phyloP scores from a whole-genome alignment of 2,888 invertebrate genomes.

The Mamestra brassicae region DNA sequence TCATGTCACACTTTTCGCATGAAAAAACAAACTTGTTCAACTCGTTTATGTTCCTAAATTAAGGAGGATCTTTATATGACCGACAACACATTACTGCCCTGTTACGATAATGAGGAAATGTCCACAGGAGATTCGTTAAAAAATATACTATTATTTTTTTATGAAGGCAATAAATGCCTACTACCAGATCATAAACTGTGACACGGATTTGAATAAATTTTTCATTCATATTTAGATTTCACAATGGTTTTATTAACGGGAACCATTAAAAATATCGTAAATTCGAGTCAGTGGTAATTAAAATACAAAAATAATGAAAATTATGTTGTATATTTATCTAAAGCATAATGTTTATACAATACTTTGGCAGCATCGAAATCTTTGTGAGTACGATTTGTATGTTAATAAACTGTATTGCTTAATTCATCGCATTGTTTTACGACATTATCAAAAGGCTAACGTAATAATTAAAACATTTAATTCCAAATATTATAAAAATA shows the following conservation, averaged over 20 bases:
- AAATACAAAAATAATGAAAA: slow-evolving; percentile 44
- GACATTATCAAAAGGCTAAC: slow-evolving; percentile 40
- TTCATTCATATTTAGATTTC: slow-evolving; percentile 60
- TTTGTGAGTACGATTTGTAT: slow-evolving; percentile 46
- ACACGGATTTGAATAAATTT: slow-evolving; percentile 60
- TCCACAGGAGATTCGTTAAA: slow-evolving; percentile 42
- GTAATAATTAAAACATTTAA: slow-evolving; percentile 29
- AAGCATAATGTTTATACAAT: slow-evolving; percentile 21
- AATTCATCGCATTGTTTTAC: slow-evolving; percentile 48
- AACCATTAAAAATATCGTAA: slow-evolving; percentile 48
- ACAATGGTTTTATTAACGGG: slow-evolving; percentile 50
- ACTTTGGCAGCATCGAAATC: slow-evolving; percentile 5
- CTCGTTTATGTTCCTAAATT: slow-evolving; percentile 44
- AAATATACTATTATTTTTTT: slow-evolving; percentile 49
- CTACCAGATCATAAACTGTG: slow-evolving; percentile 54
- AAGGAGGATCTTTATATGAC: slow-evolving; percentile 25
- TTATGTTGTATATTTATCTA: slow-evolving; percentile 13
- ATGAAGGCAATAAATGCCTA: slow-evolving; percentile 52
- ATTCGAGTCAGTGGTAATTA: slow-evolving; percentile 41
- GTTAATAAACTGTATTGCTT: slow-evolving; percentile 52
- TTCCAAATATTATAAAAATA: background rate
- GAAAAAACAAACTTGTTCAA: slow-evolving; percentile 43
- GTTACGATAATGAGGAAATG: slow-evolving; percentile 46
- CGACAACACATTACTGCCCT: slow-evolving; percentile 31
- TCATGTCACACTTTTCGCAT: slow-evolving; percentile 25